Base-by-base conservation (phyloP, 92 coral and sea anemone species). In the Epizoanthus rinbou region DNA sequence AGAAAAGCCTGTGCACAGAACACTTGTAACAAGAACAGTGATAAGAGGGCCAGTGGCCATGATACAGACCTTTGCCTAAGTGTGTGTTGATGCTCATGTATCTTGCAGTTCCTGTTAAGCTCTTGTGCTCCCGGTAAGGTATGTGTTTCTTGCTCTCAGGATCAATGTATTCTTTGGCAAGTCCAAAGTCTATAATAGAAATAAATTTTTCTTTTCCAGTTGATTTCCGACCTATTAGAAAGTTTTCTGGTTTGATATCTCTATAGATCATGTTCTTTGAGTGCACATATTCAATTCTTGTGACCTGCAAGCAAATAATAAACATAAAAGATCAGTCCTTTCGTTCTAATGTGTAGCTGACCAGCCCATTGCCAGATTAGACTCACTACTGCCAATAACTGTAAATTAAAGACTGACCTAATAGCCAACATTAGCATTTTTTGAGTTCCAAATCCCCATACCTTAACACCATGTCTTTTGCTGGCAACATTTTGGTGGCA, bases 41-140 rank as follows among this genome's bases (percentile, higher is more conserved):
- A 9, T 1, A 10, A 50, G 54, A 50, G 54, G 14, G 13, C 31
- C 31, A 28, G 31, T 50, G 54, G 54, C 2, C 11, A 50, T 9
- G 54, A 10, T 50, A 41, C 87, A 75, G 41, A 97, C 99, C 99
- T 94, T 94, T 97, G 50, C 99, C 99, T 80, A 97, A 81, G 88
- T 97, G 99, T 24, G 99, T 97, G 75, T 97, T 97, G 14, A 97
- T 97, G 68, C 99, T 97, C 99, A 97, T 97, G 87, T 97, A 97
- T 94, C 99, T 97, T 21, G 99, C 99, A 45, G 99, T 97, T n/a
- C 99, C 99, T 59, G 99, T 97, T 85, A 97, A 86, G 75, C 98
- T 94, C 80, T 97, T 97, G 86, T 97, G 99, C 79, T 97, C 99
- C 35, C 99, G 82, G 80, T 97, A 97, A 0, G 99, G 99, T 33